Evolutionary conservation across 1,140 invertebrate species (phyloP), one percentile per base, ranked within the genome.

Genomic region (Apis florea): DNA sequence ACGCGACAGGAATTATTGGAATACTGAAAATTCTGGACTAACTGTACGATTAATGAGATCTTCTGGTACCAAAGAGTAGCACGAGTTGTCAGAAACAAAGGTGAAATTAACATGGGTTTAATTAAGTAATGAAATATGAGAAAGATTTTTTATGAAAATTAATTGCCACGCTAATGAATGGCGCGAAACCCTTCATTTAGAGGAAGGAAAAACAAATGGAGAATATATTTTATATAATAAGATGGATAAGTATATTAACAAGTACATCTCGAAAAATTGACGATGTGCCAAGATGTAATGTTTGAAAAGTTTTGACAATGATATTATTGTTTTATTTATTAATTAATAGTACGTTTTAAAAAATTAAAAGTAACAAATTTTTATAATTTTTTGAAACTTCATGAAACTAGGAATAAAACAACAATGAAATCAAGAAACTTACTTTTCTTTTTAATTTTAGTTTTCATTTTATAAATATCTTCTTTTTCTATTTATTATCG

Each of bases 81-180:
- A 54, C 68, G 26, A 70, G 68, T 49, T 70, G 68, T 70, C 51
- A 70, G 68, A 70, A 70, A 70, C 68, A 70, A 53, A 53, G 68
- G 68, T 54, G 68, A 70, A 70, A 70, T 54, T 70, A 70, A 70
- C 68, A 19, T 26, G 17, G 11, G 47, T 70, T 26, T 70, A 70
- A 70, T 70, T 70, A 70, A 54, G 68, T 70, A 54, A 54, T 70
- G 24, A 70, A 70, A 70, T 54, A 54, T 54, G 51, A 31, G 51
- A 54, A 53, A 54, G 17, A 21, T 21, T 31, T 70, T 54, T 70
- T 21, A 53, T 24, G 68, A 12, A 51, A 70, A 53, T 54, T 70
- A 70, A 70, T 54, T 70, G 11, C 51, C 26, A 54, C 24, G n/a
- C n/a, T 69, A 40, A 69, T 51, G 40, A 68, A 24, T 40, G n/a